Base-by-base conservation (phyloP, 2,888 invertebrate genomes). In the Eupithecia exiguata region DNA sequence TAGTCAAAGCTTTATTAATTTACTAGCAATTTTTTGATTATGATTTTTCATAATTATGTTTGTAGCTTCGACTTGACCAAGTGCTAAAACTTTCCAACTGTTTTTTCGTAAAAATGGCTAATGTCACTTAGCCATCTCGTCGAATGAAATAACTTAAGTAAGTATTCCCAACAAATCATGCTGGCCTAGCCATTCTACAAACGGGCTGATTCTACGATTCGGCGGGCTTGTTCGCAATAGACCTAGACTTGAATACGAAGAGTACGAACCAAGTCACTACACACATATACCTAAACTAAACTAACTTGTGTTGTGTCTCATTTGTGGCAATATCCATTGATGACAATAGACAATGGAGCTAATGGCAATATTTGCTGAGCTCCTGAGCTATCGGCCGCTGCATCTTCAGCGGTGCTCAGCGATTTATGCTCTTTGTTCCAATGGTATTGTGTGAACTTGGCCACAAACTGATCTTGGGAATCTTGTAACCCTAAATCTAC, bases 341-440 rank as follows among this genome's bases (percentile, higher is more conserved):
- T 74, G 73, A 73, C 72, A 70, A 68, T 68, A 69, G 69, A 75
- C 75, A 75, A 72, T 75, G 70, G 58, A 3, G 72, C 68, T 71
- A 69, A 71, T 73, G 70, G 43, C 78, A 84, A 84, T 82, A 79
- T 79, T 83, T 81, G 83, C 81, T 71, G 77, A 78, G 81, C 77
- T 81, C 78, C 77, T 77, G 75, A 79, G 76, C 66, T 74, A 72
- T 74, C 79, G 75, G 75, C 63, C 81, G 65, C 49, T 68, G 68
- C 71, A 72, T 75, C 72, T 71, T 66, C 66, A 71, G 46, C 36
- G n/a, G 80, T 82, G 78, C 76, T 79, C 68, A 76, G 78, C 75
- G 77, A 79, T 80, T 80, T 74, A 79, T 78, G 71, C 70, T 67
- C 78, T 77, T 74, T 76, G 72, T 70, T 68, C 70, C 70, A 69